Evolutionary conservation across 2,797 vertebrate genomes (phyloP).

Genomic region (Lepus townsendii): DNA sequence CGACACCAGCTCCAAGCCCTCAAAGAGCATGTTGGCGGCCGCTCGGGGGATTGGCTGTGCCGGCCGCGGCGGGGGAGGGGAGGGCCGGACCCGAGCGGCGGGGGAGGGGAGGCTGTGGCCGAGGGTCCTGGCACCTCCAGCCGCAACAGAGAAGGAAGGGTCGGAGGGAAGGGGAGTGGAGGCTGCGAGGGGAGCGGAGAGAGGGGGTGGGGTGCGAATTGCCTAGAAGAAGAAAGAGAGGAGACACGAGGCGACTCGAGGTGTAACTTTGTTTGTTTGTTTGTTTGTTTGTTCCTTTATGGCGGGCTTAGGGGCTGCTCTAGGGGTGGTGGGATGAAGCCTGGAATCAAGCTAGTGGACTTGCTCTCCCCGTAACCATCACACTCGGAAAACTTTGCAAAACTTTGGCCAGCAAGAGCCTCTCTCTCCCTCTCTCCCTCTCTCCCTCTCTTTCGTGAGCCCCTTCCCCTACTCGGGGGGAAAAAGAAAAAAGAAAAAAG

Average conservation of each 20-base stretch:
- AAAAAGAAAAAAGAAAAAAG: background rate
- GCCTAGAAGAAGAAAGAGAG: constrained; percentile 75
- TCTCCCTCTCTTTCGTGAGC: constrained; percentile 62
- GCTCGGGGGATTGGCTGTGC: constrained; percentile 85
- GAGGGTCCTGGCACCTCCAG: constrained; percentile 76
- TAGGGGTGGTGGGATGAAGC: constrained; percentile 68
- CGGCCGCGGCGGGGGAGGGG: constrained; percentile 79
- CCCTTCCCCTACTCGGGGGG: constrained; percentile 54
- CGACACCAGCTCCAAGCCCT: constrained; percentile 96
- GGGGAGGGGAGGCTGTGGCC: constrained; percentile 79
- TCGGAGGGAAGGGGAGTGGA: constrained; percentile 69
- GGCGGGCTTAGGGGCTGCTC: constrained; percentile 73
- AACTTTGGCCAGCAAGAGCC: constrained; percentile 76
- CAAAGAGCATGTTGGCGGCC: constrained; percentile 93
- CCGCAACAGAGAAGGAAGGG: constrained; percentile 66
- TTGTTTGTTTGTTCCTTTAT: constrained; percentile 83
- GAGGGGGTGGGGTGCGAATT: constrained; percentile 18
- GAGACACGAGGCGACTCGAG: constrained; percentile 75
- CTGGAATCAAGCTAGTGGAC: constrained; percentile 71
- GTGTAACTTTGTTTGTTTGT: constrained; percentile 85
- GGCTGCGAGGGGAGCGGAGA: constrained; percentile 66
- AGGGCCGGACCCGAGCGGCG: constrained; percentile 64
- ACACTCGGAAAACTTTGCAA: constrained; percentile 83
- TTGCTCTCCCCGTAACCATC: constrained; percentile 63
- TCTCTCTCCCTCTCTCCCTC: constrained; percentile 24